Evolutionary conservation across 1,140 invertebrate species (phyloP).

Genomic region (Antheraea mylitta): DNA sequence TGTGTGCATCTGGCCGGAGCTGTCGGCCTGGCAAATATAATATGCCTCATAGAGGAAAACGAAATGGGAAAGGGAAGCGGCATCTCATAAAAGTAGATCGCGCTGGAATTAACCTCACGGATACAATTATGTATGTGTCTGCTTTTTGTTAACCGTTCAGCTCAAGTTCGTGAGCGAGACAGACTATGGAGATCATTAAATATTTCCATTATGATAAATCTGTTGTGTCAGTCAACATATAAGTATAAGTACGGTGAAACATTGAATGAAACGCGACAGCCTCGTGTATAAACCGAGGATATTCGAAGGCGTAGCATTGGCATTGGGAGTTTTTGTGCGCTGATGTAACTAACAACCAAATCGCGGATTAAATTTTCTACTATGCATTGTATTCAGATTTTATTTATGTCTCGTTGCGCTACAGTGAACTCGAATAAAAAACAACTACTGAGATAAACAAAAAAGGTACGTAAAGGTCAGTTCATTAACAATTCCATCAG

Average conservation of each 20-base stretch:
- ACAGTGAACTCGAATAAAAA: conserved; percentile 40
- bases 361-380: conserved; percentile 33
- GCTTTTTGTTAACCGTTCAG: conserved; percentile 5
- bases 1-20: conserved; percentile 46
- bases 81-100: conserved; percentile 31
- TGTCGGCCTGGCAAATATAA: conserved; percentile 27
- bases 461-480: conserved; percentile 26
- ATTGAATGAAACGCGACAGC: conserved; percentile 23
- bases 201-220: not conserved
- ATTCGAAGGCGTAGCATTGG: conserved; percentile 35
- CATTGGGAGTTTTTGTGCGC: conserved; percentile 53
- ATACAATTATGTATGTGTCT: conserved; percentile 24
- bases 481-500: conserved; percentile 11
- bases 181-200: not conserved
- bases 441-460: conserved; percentile 28
- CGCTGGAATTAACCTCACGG: conserved; percentile 13
- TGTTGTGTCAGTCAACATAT: not conserved
- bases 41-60: conserved; percentile 40
- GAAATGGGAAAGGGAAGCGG: conserved; percentile 45
- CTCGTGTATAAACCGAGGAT: not conserved
- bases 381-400: conserved; percentile 50
- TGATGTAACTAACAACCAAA: conserved; percentile 39
- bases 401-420: conserved; percentile 47
- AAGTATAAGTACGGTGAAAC: conserved; percentile 2
- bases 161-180: not conserved